Conservation (phyloP, 53 echinoderm and acorn worm genomes). For the Astropecten irregularis region DNA sequence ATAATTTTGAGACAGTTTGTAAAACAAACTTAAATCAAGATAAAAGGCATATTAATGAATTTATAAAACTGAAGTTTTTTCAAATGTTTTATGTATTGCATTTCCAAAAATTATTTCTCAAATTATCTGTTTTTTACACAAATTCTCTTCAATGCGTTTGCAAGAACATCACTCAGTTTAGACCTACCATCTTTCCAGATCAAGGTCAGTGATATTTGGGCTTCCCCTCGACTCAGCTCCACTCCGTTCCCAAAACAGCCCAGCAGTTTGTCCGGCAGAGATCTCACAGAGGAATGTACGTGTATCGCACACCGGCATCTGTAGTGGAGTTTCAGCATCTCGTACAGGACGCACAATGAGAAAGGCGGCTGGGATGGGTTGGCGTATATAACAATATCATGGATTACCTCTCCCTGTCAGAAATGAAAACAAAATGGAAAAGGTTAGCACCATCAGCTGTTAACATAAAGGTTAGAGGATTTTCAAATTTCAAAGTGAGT, state of each 20-base stretch:
- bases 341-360: conserved; percentile 74
- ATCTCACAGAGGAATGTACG: conserved; percentile 79
- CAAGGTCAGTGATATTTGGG: conserved; percentile 78
- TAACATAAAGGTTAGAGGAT: too few relatives aligned
- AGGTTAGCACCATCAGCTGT: not conserved
- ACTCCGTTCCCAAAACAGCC: conserved; percentile 75
- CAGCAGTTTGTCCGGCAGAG: conserved; percentile 59
- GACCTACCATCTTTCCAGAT: conserved; percentile 98
- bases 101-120: too few relatives aligned
- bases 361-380: conserved; percentile 82
- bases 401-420: conserved; percentile 60
- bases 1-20: too few relatives aligned
- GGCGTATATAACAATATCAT: conserved; percentile 91
- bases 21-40: too few relatives aligned
- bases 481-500: too few relatives aligned
- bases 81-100: too few relatives aligned
- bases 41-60: too few relatives aligned
- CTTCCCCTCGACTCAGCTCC: conserved; percentile 54
- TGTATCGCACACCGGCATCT: conserved; percentile 74
- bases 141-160: too few relatives aligned
- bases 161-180: too few relatives aligned
- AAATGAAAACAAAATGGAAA: not conserved
- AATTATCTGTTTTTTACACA: too few relatives aligned
- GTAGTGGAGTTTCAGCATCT: conserved; percentile 72
- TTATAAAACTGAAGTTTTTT: too few relatives aligned